A percentile compares a stretch with the other conserved stretches of the same genome.
phyloP scores from a whole-genome alignment of 2,888 invertebrate species.

The Herminia tarsipennalis region DNA sequence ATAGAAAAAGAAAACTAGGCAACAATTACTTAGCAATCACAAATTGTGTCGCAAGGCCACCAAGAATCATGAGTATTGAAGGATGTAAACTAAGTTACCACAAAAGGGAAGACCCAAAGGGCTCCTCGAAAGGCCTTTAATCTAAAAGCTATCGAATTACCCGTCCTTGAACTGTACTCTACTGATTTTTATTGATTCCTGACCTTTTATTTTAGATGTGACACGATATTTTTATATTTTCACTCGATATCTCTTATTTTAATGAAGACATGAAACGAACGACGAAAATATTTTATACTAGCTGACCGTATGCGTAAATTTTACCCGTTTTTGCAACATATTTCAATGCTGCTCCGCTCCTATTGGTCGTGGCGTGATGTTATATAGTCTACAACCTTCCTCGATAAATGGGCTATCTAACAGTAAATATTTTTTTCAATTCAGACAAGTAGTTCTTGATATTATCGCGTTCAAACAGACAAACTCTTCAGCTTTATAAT shows the following conservation, averaged over 20 bases:
- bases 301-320: too few species aligned
- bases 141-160: constrained; percentile 55
- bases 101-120: constrained; percentile 33
- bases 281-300: too few species aligned
- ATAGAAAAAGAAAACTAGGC: too few species aligned
- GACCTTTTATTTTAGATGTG: constrained; percentile 18
- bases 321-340: too few species aligned
- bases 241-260: background rate
- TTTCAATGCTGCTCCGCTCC: too few species aligned
- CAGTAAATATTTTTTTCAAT: too few species aligned
- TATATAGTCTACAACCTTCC: too few species aligned
- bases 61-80: constrained; percentile 17
- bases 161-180: constrained; percentile 34
- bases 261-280: background rate
- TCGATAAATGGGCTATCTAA: too few species aligned
- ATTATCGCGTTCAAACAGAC: too few species aligned
- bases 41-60: constrained; percentile 17
- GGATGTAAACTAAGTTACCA: constrained; percentile 49
- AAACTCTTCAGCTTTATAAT: too few species aligned
- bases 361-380: too few species aligned
- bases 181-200: constrained; percentile 37
- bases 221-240: constrained; percentile 3
- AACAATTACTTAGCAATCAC: constrained; percentile 12
- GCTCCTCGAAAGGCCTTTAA: constrained; percentile 44
- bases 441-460: too few species aligned